Conservation (phyloP, 2,797 vertebrate species). For the Alosa sapidissima region DNA sequence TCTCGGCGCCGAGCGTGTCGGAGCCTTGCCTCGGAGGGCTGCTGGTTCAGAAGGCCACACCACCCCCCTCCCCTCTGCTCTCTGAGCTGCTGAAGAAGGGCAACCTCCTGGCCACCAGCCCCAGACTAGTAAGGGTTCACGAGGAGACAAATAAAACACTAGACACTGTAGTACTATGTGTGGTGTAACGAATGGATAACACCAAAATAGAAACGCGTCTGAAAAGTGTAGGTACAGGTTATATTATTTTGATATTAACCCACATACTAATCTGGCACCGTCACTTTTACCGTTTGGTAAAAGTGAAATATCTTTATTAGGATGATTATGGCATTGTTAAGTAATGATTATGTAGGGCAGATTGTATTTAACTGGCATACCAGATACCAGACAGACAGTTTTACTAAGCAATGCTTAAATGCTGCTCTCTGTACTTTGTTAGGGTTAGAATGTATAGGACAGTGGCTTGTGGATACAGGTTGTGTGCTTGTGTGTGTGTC, state of each 20-base stretch:
- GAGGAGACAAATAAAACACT: not conserved
- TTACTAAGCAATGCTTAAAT: not conserved
- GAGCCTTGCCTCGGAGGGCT: slow-evolving; percentile 82
- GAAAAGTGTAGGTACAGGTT: too few relatives aligned
- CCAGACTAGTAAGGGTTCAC: slow-evolving; percentile 85
- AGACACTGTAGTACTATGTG: too few relatives aligned
- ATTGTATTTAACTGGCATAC: too few relatives aligned
- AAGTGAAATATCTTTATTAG: too few relatives aligned
- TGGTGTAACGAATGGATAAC: too few relatives aligned
- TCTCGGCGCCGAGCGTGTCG: slow-evolving; percentile 76
- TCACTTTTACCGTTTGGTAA: too few relatives aligned
- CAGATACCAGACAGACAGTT: not conserved
- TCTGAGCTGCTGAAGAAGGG: slow-evolving; percentile 98
- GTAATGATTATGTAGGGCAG: too few relatives aligned
- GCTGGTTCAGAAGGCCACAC: slow-evolving; percentile 91
- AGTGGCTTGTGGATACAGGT: not conserved
- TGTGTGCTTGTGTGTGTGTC: slow-evolving; percentile 2
- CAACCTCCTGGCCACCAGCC: slow-evolving; percentile 90
- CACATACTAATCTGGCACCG: too few relatives aligned
- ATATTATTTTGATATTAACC: too few relatives aligned
- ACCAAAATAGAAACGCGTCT: too few relatives aligned
- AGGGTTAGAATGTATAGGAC: not conserved
- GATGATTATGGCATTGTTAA: too few relatives aligned
- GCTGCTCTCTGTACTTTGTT: not conserved
- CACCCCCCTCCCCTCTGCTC: slow-evolving; percentile 94